Conservation (phyloP, 2,797 vertebrate genomes). For the Acanthopagrus latus region DNA sequence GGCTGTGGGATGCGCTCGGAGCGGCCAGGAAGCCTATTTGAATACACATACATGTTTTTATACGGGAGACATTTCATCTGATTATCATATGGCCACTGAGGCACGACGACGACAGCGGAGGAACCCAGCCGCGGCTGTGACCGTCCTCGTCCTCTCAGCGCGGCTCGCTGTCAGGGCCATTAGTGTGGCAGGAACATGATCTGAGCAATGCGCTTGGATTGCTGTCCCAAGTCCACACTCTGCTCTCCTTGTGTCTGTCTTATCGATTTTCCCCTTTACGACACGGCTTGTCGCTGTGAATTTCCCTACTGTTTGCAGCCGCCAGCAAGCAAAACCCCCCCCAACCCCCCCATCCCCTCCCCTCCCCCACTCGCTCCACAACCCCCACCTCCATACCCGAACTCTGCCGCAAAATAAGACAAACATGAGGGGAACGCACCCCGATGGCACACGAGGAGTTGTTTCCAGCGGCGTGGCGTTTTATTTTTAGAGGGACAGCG, state of each 20-base stretch:
- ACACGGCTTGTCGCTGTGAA: constrained; percentile 98
- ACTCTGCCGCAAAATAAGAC: constrained; percentile 54
- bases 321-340: constrained; percentile 84
- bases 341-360: constrained; percentile 43
- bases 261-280: constrained; percentile 96
- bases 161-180: constrained; percentile 92
- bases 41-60: constrained; percentile 76
- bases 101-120: constrained; percentile 64
- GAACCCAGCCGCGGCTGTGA: constrained; percentile 77
- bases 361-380: constrained; percentile 18
- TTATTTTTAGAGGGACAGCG: constrained; percentile 75
- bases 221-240: constrained; percentile 97
- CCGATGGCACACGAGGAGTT: constrained; percentile 46
- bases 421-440: constrained; percentile 44
- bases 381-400: constrained; percentile 50
- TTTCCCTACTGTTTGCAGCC: constrained; percentile 93
- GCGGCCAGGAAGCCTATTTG: constrained; percentile 67
- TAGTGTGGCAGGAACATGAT: constrained; percentile 93
- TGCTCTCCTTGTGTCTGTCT: constrained; percentile 97
- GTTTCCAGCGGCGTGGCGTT: constrained; percentile 37
- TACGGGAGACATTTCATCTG: constrained; percentile 73
- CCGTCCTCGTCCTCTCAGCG: constrained; percentile 80
- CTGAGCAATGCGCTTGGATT: constrained; percentile 98
- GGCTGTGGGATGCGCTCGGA: constrained; percentile 49
- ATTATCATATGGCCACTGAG: constrained; percentile 83